Evolutionary conservation across 1,140 invertebrate species (phyloP).

Genomic region (Schmidtea mediterranea): DNA sequence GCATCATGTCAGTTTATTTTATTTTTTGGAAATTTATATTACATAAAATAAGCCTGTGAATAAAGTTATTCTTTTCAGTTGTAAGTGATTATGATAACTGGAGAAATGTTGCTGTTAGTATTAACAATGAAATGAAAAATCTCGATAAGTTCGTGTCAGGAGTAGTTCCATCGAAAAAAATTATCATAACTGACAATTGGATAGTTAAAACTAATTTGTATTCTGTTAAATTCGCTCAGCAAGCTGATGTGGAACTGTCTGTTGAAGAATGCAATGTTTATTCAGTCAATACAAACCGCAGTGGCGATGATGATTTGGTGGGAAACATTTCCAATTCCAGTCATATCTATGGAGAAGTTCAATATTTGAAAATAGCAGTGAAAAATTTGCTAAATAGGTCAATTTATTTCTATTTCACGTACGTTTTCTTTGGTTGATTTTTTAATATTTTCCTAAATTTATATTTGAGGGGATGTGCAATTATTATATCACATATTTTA

Average conservation of each 20-base stretch:
- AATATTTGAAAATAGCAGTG: constrained; percentile 6
- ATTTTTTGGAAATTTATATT: too few relatives aligned
- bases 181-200: constrained; percentile 57
- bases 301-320: too few relatives aligned
- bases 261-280: too few relatives aligned
- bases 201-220: constrained; percentile 56
- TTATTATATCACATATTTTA: too few relatives aligned
- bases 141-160: constrained; percentile 44
- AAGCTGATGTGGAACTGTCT: constrained; percentile 38
- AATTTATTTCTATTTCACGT: background rate
- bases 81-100: constrained; percentile 32
- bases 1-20: constrained; percentile 35
- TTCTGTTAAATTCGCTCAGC: constrained; percentile 42
- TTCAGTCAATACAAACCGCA: too few relatives aligned
- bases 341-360: constrained; percentile 34
- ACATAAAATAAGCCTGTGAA: too few relatives aligned
- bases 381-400: background rate
- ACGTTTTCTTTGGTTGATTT: background rate
- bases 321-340: constrained; percentile 17
- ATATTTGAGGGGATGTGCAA: too few relatives aligned
- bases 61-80: too few relatives aligned
- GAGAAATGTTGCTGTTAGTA: constrained; percentile 38
- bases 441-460: too few relatives aligned
- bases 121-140: constrained; percentile 49
- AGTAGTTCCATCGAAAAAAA: constrained; percentile 27